Base-by-base conservation (phyloP, 2,888 invertebrate genomes). In the Tiphia femorata region DNA sequence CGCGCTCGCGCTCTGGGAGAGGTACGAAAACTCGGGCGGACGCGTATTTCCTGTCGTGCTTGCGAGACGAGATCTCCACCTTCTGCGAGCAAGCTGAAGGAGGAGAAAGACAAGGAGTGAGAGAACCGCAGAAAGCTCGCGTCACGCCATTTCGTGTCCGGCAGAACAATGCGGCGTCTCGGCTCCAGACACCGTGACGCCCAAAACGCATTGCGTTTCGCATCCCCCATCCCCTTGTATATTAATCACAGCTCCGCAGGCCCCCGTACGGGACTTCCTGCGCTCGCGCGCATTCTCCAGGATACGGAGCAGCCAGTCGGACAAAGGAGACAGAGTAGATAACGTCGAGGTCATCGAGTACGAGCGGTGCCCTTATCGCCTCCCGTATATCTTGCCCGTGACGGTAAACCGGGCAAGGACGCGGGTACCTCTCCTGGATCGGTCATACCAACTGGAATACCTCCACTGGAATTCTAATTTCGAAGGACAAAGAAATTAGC, bases 151-250 rank as follows among this genome's bases (percentile, higher is more conserved):
- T 60, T 54, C 53, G 53, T 52, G 51, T 42, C n/a, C 17, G 40
- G 43, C 37, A 37, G 61, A 61, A 63, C 56, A 63, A 42, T 61
- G 64, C 50, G 61, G 61, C n/a, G n/a, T 53, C 57, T 53, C 27
- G 14, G 2, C 38, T 30, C 25, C 54, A 58, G 54, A 52, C 57
- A 62, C 57, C 62, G 64, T 67, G 62, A 67, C 62, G 59, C 67
- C 64, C 50, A 67, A 67, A 65, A 67, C 51, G 59, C 67, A 37
- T 59, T 55, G 60, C 62, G 40, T 57, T 64, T 67, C 64, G 58
- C 47, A 35, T 27, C 14, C 25, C 50, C 38, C 10, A 19, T 20
- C 43, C 44, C 29, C n/a, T n/a, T n/a, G n/a, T 51, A 46, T 55
- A 51, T 51, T 49, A 56, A 60, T 49, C 43, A 47, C 33, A 35